phyloP scores from a whole-genome alignment of 53 echinoderm and acorn worm species.

The Arbacia lixula region DNA sequence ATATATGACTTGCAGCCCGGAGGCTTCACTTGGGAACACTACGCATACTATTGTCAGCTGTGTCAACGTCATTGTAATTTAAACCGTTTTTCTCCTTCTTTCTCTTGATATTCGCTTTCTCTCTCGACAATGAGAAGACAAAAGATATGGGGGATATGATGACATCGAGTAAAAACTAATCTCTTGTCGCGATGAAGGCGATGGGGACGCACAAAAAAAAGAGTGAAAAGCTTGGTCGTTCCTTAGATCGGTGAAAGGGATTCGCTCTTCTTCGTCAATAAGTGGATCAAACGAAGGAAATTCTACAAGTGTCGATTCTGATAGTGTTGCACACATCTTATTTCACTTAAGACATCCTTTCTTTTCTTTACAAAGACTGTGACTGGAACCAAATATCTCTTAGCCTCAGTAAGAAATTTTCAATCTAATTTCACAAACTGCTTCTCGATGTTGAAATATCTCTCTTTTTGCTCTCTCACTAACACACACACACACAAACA shows the following conservation, averaged over 20 bases:
- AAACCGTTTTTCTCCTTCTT: background rate
- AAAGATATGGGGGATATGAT: slow-evolving; percentile 25
- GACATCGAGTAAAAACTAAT: slow-evolving; percentile 50
- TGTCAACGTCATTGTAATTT: slow-evolving; percentile 21
- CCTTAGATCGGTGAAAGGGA: no score
- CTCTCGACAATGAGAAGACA: slow-evolving; percentile 3
- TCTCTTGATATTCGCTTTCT: slow-evolving; percentile 4
- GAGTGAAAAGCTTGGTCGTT: no score
- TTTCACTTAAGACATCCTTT: slow-evolving; percentile 29
- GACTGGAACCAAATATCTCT: no score
- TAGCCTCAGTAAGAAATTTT: no score
- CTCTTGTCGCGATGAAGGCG: background rate
- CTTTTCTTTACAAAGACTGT: no score
- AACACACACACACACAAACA: no score
- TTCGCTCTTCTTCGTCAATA: no score
- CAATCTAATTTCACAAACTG: no score
- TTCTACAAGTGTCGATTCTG: slow-evolving; percentile 4
- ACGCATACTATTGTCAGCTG: slow-evolving; percentile 26
- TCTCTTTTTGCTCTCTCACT: no score
- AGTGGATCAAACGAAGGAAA: slow-evolving; percentile 35
- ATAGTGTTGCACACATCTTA: slow-evolving; percentile 19
- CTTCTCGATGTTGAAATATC: no score
- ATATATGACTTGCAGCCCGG: slow-evolving; percentile 23
- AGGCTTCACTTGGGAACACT: background rate
- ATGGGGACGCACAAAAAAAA: no score